Percentiles rank a stretch among this genome's conserved stretches.
phyloP scores from a whole-genome alignment of 1,140 invertebrate genomes.

The Bombus vancouverensis region DNA sequence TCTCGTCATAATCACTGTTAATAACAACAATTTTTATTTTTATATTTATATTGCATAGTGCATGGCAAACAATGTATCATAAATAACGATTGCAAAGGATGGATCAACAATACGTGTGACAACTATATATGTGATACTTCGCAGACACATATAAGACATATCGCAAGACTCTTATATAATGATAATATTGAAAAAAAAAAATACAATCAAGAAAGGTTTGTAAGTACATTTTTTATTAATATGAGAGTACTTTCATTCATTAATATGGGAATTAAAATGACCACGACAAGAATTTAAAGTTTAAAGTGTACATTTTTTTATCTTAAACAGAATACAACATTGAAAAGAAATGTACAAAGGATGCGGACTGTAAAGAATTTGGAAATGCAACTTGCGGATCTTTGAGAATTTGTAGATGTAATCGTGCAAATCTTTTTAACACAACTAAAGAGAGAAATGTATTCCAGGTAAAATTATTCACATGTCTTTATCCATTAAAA shows the following conservation, averaged over 20 bases:
- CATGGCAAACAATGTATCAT: constrained; percentile 63
- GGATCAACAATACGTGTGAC: constrained; percentile 42
- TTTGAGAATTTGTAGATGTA: constrained; percentile 62
- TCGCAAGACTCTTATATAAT: too few relatives aligned
- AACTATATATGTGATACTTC: constrained; percentile 2
- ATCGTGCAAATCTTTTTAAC: constrained; percentile 55
- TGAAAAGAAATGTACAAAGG: constrained; percentile 21
- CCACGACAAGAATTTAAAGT: too few relatives aligned
- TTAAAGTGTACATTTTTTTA: too few relatives aligned
- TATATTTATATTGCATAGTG: constrained; percentile 47
- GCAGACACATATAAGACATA: background rate
- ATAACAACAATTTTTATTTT: too few relatives aligned
- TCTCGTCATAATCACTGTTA: background rate
- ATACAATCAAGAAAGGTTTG: background rate
- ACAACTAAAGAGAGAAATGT: constrained; percentile 25
- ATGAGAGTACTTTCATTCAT: too few relatives aligned
- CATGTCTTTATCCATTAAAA: background rate
- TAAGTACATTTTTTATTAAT: background rate
- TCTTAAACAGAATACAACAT: background rate
- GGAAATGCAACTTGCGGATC: constrained; percentile 48
- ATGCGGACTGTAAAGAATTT: constrained; percentile 50
- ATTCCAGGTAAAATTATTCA: constrained; percentile 63
- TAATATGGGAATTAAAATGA: too few relatives aligned
- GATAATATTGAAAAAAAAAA: background rate
- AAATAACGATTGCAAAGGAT: constrained; percentile 66